These are phyloP conservation scores for Gymnothorax reevesii DNA, from an alignment of 2,797 vertebrate genomes.

Conservation along the genomic window DNA sequence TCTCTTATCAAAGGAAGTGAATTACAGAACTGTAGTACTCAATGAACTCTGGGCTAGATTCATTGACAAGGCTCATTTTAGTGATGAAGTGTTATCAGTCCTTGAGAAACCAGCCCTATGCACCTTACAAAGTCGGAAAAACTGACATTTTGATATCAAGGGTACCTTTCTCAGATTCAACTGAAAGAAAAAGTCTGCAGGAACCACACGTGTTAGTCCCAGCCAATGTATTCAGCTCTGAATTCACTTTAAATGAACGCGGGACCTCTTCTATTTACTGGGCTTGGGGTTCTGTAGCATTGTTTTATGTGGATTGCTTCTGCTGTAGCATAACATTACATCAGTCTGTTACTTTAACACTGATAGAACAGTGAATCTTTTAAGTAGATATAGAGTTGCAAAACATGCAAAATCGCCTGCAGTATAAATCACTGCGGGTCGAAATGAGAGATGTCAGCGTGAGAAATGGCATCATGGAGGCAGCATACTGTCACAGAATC, in stretches of 20 bases:
- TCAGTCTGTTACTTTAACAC: neutral
- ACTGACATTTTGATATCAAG: neutral
- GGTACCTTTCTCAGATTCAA: neutral
- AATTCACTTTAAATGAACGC: neutral
- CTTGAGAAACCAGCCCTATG: too few relatives aligned
- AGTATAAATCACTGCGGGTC: neutral
- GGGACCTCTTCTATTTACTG: neutral
- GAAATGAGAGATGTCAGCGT: neutral
- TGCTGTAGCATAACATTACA: neutral
- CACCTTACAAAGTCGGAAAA: neutral
- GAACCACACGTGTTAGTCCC: neutral
- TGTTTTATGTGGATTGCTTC: neutral
- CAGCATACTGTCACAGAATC: neutral
- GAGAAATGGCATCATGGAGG: neutral
- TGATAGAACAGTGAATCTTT: neutral
- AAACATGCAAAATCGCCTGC: neutral
- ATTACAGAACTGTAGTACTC: neutral
- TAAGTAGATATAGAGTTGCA: neutral
- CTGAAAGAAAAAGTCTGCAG: neutral
- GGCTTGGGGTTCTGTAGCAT: neutral
- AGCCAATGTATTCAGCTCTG: neutral
- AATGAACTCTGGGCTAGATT: neutral
- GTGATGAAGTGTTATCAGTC: too few relatives aligned
- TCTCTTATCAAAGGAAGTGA: too few relatives aligned
- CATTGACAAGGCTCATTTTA: too few relatives aligned